Evolutionary conservation across 2,113 vertebrate genomes (phyloP).

Genomic region (Ailurus styani): DNA sequence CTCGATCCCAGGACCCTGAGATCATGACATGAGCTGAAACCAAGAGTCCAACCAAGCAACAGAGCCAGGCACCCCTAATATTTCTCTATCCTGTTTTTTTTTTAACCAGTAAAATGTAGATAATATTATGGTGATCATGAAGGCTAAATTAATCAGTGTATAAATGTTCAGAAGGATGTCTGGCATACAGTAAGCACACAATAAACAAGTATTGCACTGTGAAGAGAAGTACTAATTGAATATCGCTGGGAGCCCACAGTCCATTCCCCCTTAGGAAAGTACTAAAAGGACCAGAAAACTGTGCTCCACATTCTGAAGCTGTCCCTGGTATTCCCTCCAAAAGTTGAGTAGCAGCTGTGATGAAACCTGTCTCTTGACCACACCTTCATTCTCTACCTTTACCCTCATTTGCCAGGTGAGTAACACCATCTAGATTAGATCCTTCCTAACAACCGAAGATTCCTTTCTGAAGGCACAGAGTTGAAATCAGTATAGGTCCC

Average conservation of each 20-base stretch:
- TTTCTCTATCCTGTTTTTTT: background rate
- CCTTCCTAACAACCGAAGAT: background rate
- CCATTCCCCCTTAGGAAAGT: background rate
- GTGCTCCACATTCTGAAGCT: background rate
- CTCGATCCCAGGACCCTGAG: background rate
- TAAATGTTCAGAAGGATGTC: background rate
- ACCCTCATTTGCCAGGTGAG: background rate
- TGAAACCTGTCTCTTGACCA: background rate
- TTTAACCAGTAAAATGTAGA: background rate
- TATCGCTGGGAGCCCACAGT: background rate
- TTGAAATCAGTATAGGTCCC: background rate
- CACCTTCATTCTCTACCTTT: rapidly evolving
- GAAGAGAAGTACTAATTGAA: background rate
- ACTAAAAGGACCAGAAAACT: background rate
- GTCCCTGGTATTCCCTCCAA: background rate
- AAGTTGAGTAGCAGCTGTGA: background rate
- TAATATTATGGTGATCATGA: background rate
- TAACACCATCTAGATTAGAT: background rate
- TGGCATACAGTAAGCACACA: background rate
- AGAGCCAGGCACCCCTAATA: background rate
- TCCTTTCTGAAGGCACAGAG: background rate
- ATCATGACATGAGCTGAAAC: background rate
- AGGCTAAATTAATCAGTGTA: background rate
- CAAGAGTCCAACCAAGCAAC: background rate
- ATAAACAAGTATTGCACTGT: background rate